A percentile compares a stretch with the other conserved stretches of the same genome.
phyloP scores from a whole-genome alignment of 2,797 vertebrate species.

The Taenioides sp. region DNA sequence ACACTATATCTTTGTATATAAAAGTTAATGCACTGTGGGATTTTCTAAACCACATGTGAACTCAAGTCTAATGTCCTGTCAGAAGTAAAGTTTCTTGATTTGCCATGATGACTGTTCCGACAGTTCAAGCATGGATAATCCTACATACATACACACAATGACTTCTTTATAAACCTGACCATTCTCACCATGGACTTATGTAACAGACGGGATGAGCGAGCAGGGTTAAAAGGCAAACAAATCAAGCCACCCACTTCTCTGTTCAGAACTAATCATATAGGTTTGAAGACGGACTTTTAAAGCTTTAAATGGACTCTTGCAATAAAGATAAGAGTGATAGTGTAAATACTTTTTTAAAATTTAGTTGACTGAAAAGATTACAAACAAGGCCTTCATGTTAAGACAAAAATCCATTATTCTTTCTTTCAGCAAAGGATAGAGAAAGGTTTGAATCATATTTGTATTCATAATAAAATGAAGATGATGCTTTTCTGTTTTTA shows the following conservation, averaged over 20 bases:
- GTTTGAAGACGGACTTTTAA: constrained; percentile 15
- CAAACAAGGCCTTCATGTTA: no score
- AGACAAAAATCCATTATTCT: no score
- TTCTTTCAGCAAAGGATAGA: no score
- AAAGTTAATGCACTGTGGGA: constrained; percentile 1
- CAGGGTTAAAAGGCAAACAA: constrained; percentile 38
- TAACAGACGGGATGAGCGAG: constrained; percentile 47
- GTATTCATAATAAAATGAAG: not conserved
- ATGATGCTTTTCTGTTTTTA: not conserved
- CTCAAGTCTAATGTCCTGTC: not conserved
- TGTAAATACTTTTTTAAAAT: no score
- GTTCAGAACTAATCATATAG: not conserved
- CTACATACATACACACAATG: constrained; percentile 11
- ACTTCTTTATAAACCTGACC: constrained; percentile 3
- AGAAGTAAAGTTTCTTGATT: not conserved
- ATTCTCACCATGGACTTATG: constrained; percentile 30
- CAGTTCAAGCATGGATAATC: constrained; percentile 22
- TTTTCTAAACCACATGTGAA: constrained; percentile 15
- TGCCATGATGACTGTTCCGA: constrained; percentile 21
- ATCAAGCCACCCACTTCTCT: constrained; percentile 24
- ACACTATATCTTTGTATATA: not conserved
- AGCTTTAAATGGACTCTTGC: constrained; percentile 14
- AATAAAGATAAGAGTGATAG: no score
- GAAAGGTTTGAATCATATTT: not conserved
- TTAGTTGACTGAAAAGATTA: no score